A percentile compares a stretch with the other conserved stretches of the same genome.
These are phyloP conservation scores for Ormyrus thymus DNA, from an alignment of 2,888 invertebrate genomes.

Conservation along the genomic window DNA sequence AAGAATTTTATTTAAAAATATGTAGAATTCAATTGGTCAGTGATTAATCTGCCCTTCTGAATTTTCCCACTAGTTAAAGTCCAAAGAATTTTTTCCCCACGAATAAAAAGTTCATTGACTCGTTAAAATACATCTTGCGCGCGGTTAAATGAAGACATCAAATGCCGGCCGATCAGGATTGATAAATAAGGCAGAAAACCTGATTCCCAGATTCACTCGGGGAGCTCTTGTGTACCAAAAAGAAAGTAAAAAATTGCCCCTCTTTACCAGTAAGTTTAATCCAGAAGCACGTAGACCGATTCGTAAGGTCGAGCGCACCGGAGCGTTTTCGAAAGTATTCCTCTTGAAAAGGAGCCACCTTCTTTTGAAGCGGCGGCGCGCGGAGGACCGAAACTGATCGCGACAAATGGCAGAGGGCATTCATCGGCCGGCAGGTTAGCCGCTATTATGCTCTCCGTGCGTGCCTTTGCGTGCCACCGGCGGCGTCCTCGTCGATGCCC, in stretches of 20 bases:
- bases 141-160: slow-evolving; percentile 25
- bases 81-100: too few species aligned
- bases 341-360: slow-evolving; percentile 6
- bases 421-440: slow-evolving; percentile 39
- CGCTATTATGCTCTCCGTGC: slow-evolving; percentile 11
- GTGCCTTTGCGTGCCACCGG: slow-evolving; percentile 32
- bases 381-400: slow-evolving; percentile 60
- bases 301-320: background rate
- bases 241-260: background rate
- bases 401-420: slow-evolving; percentile 59
- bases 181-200: slow-evolving; percentile 29
- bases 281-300: background rate
- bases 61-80: too few species aligned
- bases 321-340: slow-evolving; percentile 20
- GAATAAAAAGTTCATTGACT: too few species aligned
- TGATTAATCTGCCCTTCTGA: too few species aligned
- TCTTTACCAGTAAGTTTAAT: slow-evolving; percentile 5
- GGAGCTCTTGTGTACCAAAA: background rate
- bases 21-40: too few species aligned
- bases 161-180: background rate
- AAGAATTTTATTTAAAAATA: too few species aligned
- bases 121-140: too few species aligned
- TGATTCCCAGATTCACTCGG: background rate
- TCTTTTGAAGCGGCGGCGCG: slow-evolving; percentile 1
- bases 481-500: slow-evolving; percentile 28